Base-by-base conservation (phyloP, 2,797 vertebrate species). In the Pogoniulus pusillus region DNA sequence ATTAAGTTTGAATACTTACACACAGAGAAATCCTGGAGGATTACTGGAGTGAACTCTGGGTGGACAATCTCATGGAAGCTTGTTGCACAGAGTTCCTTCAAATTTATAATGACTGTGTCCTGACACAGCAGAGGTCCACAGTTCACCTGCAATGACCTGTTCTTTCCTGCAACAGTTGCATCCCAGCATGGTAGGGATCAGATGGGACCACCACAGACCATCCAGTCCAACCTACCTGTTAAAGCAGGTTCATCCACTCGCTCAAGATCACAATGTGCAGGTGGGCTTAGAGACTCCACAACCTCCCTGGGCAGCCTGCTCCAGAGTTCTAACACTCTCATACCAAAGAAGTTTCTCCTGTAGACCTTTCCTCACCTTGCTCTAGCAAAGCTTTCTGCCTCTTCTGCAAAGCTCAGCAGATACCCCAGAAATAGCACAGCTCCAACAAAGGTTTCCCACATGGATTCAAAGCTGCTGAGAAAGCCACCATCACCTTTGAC, bases 81-180 rank as follows among this genome's bases (percentile, higher is more conserved):
- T 19, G 12, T 24, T 35, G 27, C 47, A 4, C 0, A 10, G 9
- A 37, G 1, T 5, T 41, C 20, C 18, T 12, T 30, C 2, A 1
- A 4, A 2, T 34, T 37, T 22, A 24, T 4, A 34, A 26, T 8
- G 34, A 0, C 22, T 49, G 24, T 24, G 0, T 26, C 16, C 8
- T 0, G 24, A 16, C 34, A 23, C 15, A 37, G 53, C 49, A 69
- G 23, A 63, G 19, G 3, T 7, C 19, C 8, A 7, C 27, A 60
- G 23, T 26, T 49, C 20, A 5, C n/a, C 47, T 27, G 16, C 16
- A 62, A 6, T 1, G 10, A 23, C 2, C 3, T n/a, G 54, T 30
- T 27, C 47, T 53, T 53, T 37, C 26, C 73, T 69, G 30, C 12
- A 73, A 39, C 6, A 24, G 37, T 37, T 35, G 54, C 7, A 57